Evolutionary conservation across 1,140 invertebrate species (phyloP).

Genomic region (Ganaspis sp.): DNA sequence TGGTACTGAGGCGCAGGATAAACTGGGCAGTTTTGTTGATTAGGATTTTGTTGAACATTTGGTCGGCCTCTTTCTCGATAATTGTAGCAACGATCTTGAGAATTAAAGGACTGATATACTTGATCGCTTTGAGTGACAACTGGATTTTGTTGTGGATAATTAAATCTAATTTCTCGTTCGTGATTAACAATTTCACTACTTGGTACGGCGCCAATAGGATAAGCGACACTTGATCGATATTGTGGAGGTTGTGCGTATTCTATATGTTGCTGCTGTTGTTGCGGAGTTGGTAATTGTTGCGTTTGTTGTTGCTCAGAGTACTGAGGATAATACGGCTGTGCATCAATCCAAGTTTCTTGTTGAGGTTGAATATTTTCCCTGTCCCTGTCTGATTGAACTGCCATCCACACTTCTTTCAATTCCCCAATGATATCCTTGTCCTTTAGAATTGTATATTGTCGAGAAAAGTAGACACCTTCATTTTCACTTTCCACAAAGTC

Average conservation of each 20-base stretch:
- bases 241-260: constrained; percentile 40
- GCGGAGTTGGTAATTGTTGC: constrained; percentile 45
- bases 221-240: constrained; percentile 53
- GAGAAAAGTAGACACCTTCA: constrained; percentile 77
- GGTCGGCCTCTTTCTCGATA: constrained; percentile 55
- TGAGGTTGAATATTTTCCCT: constrained; percentile 69
- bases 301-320: constrained; percentile 55
- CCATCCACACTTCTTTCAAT: constrained; percentile 84
- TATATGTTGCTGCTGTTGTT: constrained; percentile 40
- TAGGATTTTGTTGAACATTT: constrained; percentile 60
- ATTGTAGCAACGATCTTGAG: constrained; percentile 44
- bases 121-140: constrained; percentile 57
- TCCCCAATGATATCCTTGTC: constrained; percentile 84
- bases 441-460: constrained; percentile 80
- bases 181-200: constrained; percentile 25
- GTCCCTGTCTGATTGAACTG: constrained; percentile 81
- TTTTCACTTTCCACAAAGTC: constrained; percentile 85
- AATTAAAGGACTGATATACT: constrained; percentile 47
- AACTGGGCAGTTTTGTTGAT: constrained; percentile 58
- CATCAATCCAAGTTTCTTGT: constrained; percentile 67
- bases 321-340: constrained; percentile 63
- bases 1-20: constrained; percentile 64
- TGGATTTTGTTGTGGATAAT: constrained; percentile 38
- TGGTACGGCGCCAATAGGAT: constrained; percentile 39
- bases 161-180: constrained; percentile 26